Conservation (phyloP, 2,888 invertebrate genomes). For the Zaprionus bogoriensis region DNA sequence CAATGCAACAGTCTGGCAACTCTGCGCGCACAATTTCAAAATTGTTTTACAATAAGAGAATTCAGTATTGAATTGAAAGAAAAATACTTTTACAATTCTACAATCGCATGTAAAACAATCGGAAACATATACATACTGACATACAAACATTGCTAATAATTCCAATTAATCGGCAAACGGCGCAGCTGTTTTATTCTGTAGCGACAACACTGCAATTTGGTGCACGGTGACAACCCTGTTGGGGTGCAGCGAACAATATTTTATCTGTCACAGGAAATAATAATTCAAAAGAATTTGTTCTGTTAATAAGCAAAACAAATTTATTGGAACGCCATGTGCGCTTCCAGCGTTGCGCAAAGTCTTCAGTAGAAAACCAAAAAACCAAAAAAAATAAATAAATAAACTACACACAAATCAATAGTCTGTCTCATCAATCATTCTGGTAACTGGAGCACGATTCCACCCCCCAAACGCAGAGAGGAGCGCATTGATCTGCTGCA, state of each 20-base stretch:
- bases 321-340: conserved; percentile 42
- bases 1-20: conserved; percentile 10
- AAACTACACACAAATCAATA: conserved; percentile 50
- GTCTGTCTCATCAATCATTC: conserved; percentile 33
- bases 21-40: neutral
- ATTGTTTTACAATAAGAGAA: neutral
- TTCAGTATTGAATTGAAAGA: neutral
- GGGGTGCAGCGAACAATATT: conserved; percentile 51
- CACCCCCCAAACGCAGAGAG: conserved; percentile 33
- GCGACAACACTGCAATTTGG: conserved; percentile 26
- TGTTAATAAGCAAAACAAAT: conserved; percentile 22
- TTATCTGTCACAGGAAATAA: conserved; percentile 26
- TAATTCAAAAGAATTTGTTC: conserved; percentile 33
- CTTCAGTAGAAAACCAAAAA: conserved; percentile 6
- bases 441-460: conserved; percentile 49
- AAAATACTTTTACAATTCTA: too few species aligned
- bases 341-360: conserved; percentile 8
- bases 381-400: conserved; percentile 2
- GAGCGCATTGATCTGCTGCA: conserved; percentile 4
- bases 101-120: too few species aligned
- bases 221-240: conserved; percentile 52
- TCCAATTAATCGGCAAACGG: conserved; percentile 23
- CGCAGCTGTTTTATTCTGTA: neutral
- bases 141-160: neutral
- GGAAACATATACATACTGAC: too few species aligned